Evolutionary conservation across 2,113 vertebrate species (phyloP).

Genomic region (Meleagris gallopavo): DNA sequence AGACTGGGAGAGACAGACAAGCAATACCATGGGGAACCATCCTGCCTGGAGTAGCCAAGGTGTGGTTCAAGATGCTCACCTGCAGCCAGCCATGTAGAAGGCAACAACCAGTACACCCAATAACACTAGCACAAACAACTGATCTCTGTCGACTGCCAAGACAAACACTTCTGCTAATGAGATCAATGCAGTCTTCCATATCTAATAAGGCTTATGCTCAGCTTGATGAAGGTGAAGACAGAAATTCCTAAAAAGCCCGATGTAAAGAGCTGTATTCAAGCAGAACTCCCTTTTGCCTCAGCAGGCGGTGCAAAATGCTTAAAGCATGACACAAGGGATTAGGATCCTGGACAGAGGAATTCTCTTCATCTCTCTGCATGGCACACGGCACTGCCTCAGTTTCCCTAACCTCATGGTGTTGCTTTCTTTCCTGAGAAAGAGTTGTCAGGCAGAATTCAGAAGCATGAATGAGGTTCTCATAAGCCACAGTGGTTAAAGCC

Average conservation of each 20-base stretch:
- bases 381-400: slow-evolving; percentile 6
- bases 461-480: slow-evolving; percentile 17
- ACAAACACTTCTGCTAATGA: slow-evolving; percentile 25
- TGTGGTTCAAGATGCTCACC: background rate
- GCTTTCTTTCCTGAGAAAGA: background rate
- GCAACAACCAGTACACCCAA: background rate
- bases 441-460: slow-evolving; percentile 8
- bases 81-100: background rate
- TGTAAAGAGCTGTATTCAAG: background rate
- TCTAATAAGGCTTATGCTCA: slow-evolving; percentile 51
- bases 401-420: background rate
- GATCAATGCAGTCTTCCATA: slow-evolving; percentile 44
- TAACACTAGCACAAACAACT: background rate
- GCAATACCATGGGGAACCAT: background rate
- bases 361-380: background rate
- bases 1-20: background rate
- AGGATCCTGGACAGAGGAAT: background rate
- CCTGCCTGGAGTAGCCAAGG: background rate
- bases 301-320: background rate
- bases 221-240: slow-evolving; percentile 39
- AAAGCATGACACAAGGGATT: background rate
- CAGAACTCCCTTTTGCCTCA: background rate
- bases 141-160: slow-evolving; percentile 39
- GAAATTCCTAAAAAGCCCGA: slow-evolving; percentile 16
- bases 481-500: slow-evolving; percentile 2